These are phyloP conservation scores for Oasisia sp. DNA, from an alignment of 2,888 invertebrate genomes.

Conservation along the genomic window DNA sequence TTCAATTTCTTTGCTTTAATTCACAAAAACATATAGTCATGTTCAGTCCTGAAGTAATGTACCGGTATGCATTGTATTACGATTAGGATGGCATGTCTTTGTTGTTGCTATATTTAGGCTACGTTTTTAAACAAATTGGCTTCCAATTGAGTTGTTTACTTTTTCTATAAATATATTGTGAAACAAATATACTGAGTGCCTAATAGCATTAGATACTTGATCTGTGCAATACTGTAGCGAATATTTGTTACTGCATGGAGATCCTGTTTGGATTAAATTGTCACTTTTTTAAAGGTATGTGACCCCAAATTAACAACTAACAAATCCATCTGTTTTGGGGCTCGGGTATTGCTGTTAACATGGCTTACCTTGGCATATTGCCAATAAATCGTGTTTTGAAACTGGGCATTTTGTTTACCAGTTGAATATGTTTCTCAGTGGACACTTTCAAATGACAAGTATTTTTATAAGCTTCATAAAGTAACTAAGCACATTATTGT, in stretches of 20 bases:
- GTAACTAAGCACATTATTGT: no score
- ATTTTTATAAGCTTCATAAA: no score
- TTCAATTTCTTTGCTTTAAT: not conserved
- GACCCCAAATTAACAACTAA: not conserved
- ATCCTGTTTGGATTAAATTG: not conserved
- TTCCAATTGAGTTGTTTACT: not conserved
- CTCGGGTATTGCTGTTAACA: not conserved
- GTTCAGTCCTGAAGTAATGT: not conserved
- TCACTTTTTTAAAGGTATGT: not conserved
- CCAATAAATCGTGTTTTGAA: no score
- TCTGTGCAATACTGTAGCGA: not conserved
- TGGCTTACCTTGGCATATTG: no score
- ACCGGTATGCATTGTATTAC: not conserved
- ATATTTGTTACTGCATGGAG: not conserved
- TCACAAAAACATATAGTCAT: not conserved
- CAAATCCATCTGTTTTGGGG: not conserved
- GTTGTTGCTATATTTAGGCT: not conserved
- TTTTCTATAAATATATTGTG: not conserved
- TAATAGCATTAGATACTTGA: not conserved
- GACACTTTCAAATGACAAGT: no score
- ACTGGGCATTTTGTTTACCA: no score
- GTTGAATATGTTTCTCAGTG: no score
- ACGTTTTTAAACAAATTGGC: not conserved
- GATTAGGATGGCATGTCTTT: not conserved
- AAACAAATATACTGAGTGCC: not conserved